These are phyloP conservation scores for Gonatopus flavifemur DNA, from an alignment of 1,140 invertebrate genomes.

Conservation along the genomic window DNA sequence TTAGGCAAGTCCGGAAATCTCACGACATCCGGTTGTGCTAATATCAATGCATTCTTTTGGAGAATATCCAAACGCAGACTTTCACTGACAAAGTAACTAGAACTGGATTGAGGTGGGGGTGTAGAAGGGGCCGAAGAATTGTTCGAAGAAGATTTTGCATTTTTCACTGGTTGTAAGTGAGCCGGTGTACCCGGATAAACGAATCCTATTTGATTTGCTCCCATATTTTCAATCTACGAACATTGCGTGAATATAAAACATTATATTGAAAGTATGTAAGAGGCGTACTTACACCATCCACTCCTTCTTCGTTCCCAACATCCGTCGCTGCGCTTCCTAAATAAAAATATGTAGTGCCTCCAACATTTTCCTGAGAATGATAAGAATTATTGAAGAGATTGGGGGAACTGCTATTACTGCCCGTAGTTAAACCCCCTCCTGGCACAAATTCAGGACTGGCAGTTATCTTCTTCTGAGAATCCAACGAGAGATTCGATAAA, in stretches of 20 bases:
- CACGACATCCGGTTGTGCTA: constrained; percentile 70
- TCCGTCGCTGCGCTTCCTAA: constrained; percentile 55
- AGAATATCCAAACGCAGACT: constrained; percentile 75
- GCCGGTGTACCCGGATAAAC: constrained; percentile 71
- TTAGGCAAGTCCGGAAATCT: constrained; percentile 76
- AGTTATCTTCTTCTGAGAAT: constrained; percentile 57
- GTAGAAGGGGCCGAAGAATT: constrained; percentile 57
- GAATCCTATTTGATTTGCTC: constrained; percentile 48
- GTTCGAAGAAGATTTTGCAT: constrained; percentile 51
- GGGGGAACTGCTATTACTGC: constrained; percentile 51
- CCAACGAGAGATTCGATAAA: constrained; percentile 62
- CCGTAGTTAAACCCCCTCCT: constrained; percentile 38
- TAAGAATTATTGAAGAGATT: constrained; percentile 54
- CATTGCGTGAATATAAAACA: background rate
- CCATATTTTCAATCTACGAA: constrained; percentile 39
- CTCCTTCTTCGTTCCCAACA: constrained; percentile 41
- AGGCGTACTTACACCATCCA: constrained; percentile 36
- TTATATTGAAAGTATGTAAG: too few relatives aligned
- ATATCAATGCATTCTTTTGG: constrained; percentile 72
- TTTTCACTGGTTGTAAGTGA: constrained; percentile 60
- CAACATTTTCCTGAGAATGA: constrained; percentile 80
- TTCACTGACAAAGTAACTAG: constrained; percentile 74
- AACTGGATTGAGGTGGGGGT: constrained; percentile 46
- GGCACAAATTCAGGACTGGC: constrained; percentile 56
- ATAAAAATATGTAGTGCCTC: constrained; percentile 93